Evolutionary conservation across 1,140 invertebrate species (phyloP).

Genomic region (Hyles vespertilio): DNA sequence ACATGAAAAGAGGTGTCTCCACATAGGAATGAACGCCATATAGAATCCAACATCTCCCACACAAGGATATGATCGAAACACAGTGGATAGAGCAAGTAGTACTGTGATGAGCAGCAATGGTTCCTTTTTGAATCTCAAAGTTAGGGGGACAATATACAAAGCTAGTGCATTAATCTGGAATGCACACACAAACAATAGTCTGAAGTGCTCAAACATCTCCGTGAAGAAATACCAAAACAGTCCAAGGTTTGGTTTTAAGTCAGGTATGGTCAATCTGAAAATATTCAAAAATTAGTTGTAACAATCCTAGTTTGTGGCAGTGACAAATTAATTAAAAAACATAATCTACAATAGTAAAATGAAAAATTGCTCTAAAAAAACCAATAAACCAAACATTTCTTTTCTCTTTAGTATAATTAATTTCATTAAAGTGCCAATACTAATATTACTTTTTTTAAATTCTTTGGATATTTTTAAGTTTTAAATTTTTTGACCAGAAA

Average conservation of each 20-base stretch:
- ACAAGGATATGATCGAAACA: slow-evolving; percentile 98
- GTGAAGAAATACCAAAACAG: slow-evolving; percentile 99
- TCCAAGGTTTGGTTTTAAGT: slow-evolving; percentile 97
- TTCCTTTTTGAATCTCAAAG: slow-evolving; percentile 89
- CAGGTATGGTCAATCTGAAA: slow-evolving; percentile 88
- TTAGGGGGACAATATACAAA: slow-evolving; percentile 91
- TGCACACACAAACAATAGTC: slow-evolving; percentile 94
- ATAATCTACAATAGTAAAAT: too few species aligned
- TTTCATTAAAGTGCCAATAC: too few species aligned
- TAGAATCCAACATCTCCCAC: slow-evolving; percentile 96
- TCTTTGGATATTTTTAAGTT: too few species aligned
- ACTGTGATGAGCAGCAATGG: slow-evolving; percentile 91
- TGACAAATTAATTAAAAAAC: too few species aligned
- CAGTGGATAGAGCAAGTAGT: slow-evolving; percentile 88
- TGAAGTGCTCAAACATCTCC: slow-evolving; percentile 99
- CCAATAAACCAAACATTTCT: too few species aligned
- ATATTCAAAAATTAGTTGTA: slow-evolving; percentile 27
- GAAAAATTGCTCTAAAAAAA: too few species aligned
- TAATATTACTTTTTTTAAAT: too few species aligned
- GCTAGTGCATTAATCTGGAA: slow-evolving; percentile 98
- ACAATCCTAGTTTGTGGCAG: too few species aligned
- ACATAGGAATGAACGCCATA: slow-evolving; percentile 92
- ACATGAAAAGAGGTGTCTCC: slow-evolving; percentile 94
- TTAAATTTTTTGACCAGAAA: too few species aligned
- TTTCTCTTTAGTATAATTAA: too few species aligned